Evolutionary conservation across 2,888 invertebrate genomes (phyloP).

Genomic region (Petrolisthes cinctipes): DNA sequence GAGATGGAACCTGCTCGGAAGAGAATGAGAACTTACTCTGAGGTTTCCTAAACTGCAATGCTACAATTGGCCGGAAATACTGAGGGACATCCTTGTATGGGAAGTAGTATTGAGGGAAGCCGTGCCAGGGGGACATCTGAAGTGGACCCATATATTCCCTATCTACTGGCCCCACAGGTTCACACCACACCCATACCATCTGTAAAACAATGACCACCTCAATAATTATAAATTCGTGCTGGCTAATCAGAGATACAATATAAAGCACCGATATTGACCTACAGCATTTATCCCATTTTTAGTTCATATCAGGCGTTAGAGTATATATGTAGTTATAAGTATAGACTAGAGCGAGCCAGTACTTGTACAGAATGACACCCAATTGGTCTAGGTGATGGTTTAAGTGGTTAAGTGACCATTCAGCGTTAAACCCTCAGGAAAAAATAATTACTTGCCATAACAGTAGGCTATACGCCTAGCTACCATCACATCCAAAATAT

Average conservation of each 20-base stretch:
- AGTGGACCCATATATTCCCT: slow-evolving; percentile 92
- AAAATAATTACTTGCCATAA: no score
- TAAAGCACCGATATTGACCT: no score
- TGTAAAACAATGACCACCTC: slow-evolving; percentile 68
- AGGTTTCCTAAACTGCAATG: background rate
- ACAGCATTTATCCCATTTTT: no score
- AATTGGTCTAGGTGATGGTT: no score
- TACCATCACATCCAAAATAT: no score
- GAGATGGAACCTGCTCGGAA: background rate
- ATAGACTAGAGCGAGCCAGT: no score
- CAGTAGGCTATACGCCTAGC: no score
- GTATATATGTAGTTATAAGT: no score
- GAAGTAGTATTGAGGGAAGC: slow-evolving; percentile 85
- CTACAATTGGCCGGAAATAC: background rate
- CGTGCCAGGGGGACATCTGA: slow-evolving; percentile 79
- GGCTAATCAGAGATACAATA: background rate
- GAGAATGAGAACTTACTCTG: background rate
- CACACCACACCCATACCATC: slow-evolving; percentile 91
- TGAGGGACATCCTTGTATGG: slow-evolving; percentile 71
- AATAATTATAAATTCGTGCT: background rate
- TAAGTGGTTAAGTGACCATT: no score
- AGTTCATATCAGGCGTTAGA: no score
- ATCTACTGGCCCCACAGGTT: slow-evolving; percentile 94
- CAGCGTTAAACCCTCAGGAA: no score
- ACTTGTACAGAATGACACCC: no score